phyloP scores from a whole-genome alignment of 2,888 invertebrate species.

The Celastrina argiolus region DNA sequence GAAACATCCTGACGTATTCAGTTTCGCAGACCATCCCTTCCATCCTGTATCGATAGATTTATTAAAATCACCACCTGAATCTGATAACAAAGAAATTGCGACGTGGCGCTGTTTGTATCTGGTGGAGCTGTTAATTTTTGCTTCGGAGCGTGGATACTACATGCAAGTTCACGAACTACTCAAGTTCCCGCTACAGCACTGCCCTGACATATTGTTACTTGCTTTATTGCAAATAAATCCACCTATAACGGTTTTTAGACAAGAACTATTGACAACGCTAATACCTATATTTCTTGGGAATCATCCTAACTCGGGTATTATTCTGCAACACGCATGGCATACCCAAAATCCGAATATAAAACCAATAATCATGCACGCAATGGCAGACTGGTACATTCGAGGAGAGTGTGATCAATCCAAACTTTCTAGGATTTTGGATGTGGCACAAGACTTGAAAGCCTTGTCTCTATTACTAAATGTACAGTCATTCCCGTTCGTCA shows the following conservation, averaged over 20 bases:
- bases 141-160: slow-evolving; percentile 92
- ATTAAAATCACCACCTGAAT: slow-evolving; percentile 95
- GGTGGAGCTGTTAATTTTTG: slow-evolving; percentile 89
- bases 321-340: slow-evolving; percentile 98
- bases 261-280: slow-evolving; percentile 90
- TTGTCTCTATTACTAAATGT: slow-evolving; percentile 93
- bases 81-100: slow-evolving; percentile 94
- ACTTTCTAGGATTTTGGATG: slow-evolving; percentile 95
- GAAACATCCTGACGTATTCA: slow-evolving; percentile 95
- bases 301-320: slow-evolving; percentile 97
- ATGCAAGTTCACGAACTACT: slow-evolving; percentile 91
- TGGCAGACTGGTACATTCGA: slow-evolving; percentile 97
- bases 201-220: slow-evolving; percentile 95
- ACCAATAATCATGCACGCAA: slow-evolving; percentile 94
- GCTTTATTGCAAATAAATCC: slow-evolving; percentile 92
- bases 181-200: slow-evolving; percentile 93
- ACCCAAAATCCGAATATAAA: slow-evolving; percentile 85
- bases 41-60: slow-evolving; percentile 91
- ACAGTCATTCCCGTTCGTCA: slow-evolving; percentile 95
- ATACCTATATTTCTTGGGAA: slow-evolving; percentile 96
- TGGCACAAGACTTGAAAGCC: slow-evolving; percentile 96
- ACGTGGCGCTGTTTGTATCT: slow-evolving; percentile 96
- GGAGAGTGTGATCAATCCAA: slow-evolving; percentile 96
- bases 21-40: slow-evolving; percentile 94
- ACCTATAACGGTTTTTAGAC: slow-evolving; percentile 86